A percentile compares a stretch with the other conserved stretches of the same genome.
These are phyloP conservation scores for Heliornis fulica DNA, from an alignment of 2,113 vertebrate species.

Conservation along the genomic window DNA sequence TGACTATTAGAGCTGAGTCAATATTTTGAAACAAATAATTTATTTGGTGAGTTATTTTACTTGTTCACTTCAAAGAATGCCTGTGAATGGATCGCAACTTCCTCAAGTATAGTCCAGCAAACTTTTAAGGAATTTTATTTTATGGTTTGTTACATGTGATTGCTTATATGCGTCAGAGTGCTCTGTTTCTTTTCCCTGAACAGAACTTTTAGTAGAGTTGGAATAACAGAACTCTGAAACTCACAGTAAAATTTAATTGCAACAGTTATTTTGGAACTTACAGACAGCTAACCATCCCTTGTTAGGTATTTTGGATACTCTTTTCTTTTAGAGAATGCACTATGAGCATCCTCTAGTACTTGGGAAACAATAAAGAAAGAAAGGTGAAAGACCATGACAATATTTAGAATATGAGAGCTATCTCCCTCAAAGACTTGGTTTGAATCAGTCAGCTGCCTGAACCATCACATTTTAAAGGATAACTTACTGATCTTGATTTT, in stretches of 20 bases:
- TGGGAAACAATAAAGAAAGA: neutral
- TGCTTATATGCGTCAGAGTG: neutral
- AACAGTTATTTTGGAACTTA: neutral
- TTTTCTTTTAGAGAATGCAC: neutral
- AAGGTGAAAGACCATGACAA: neutral
- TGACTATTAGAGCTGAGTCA: conserved; percentile 35
- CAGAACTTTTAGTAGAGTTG: neutral
- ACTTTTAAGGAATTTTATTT: conserved; percentile 12
- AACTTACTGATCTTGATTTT: neutral
- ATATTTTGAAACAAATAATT: conserved; percentile 45
- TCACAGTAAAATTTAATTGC: neutral
- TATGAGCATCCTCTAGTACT: neutral
- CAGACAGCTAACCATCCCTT: neutral
- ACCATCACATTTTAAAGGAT: neutral
- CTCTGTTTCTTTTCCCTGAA: neutral
- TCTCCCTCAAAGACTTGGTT: neutral
- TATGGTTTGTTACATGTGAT: conserved; percentile 1
- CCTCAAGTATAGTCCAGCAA: conserved; percentile 23
- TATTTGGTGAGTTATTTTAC: conserved; percentile 20
- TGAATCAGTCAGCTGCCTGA: neutral
- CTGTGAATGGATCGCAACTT: neutral
- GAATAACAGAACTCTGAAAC: neutral
- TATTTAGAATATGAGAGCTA: neutral
- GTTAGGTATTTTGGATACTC: neutral
- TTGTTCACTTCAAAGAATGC: conserved; percentile 47